A percentile compares a stretch with the other conserved stretches of the same genome.
These are phyloP conservation scores for Drosophila littoralis DNA, from an alignment of 1,140 invertebrate species.

Conservation along the genomic window DNA sequence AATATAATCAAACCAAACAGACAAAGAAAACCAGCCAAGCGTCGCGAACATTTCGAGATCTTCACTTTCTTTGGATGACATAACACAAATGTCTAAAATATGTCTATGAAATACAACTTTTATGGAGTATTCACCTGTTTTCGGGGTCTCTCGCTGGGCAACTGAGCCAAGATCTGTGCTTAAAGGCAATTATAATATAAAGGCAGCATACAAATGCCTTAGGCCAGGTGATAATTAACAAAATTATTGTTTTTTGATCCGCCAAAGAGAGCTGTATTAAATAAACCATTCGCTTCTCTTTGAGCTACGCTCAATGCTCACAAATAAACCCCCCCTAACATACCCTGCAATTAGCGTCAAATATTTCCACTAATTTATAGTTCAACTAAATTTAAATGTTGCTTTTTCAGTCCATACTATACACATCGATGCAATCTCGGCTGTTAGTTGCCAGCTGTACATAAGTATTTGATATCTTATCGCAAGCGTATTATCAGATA, in stretches of 20 bases:
- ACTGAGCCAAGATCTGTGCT: conserved; percentile 37
- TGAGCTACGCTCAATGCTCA: too few species aligned
- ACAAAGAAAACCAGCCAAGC: conserved; percentile 20
- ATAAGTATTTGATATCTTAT: conserved; percentile 1
- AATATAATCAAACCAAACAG: conserved; percentile 9
- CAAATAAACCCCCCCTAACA: too few species aligned
- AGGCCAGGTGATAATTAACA: conserved; percentile 7
- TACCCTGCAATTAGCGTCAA: neutral
- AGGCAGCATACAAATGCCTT: neutral
- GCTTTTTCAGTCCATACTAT: too few species aligned
- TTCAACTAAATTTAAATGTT: neutral
- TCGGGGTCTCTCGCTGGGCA: neutral
- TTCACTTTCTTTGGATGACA: conserved; percentile 56
- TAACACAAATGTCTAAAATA: conserved; percentile 21
- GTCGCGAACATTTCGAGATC: conserved; percentile 18
- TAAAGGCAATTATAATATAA: neutral
- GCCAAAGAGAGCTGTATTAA: neutral
- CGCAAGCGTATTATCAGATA: neutral
- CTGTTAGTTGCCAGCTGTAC: neutral
- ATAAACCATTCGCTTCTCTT: neutral
- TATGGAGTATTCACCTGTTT: conserved; percentile 27
- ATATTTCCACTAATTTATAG: neutral
- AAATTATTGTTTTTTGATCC: neutral
- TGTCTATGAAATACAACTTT: conserved; percentile 6
- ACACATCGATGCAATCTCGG: too few species aligned